phyloP scores from a whole-genome alignment of 92 coral and sea anemone genomes.

The Umimayanthus chanpuru region DNA sequence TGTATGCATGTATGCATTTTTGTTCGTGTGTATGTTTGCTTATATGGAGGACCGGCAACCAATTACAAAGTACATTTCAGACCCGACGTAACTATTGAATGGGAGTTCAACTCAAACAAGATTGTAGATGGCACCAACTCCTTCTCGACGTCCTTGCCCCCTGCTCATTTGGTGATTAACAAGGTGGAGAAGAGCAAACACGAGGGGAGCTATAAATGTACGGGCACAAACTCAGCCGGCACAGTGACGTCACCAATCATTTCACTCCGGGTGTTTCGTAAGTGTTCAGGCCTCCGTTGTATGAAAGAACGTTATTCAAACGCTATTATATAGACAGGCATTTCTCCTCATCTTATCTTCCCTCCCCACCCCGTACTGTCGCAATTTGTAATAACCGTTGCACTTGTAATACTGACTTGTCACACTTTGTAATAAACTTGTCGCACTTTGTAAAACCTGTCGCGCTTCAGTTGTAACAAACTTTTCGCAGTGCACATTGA shows the following conservation, averaged over 20 bases:
- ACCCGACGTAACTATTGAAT: conserved; percentile 38
- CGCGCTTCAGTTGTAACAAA: no score
- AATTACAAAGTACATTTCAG: not conserved
- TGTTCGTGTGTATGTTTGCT: no score
- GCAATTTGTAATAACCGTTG: no score
- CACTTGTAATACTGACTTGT: no score
- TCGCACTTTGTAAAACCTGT: no score
- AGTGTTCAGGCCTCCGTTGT: not conserved
- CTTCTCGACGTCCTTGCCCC: conserved; percentile 2
- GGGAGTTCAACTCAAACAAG: not conserved
- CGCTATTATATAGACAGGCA: no score
- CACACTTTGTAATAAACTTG: no score
- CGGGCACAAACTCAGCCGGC: conserved; percentile 17
- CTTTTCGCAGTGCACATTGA: no score
- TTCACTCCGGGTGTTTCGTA: not conserved
- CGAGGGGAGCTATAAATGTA: conserved; percentile 11
- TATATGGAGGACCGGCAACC: not conserved
- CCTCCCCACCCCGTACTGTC: no score
- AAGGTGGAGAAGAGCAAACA: not conserved
- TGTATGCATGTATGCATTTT: no score
- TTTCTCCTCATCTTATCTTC: no score
- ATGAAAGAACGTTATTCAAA: no score
- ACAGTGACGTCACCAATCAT: not conserved
- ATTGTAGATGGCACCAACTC: conserved; percentile 38
- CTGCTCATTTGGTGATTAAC: conserved; percentile 19